Evolutionary conservation across 2,113 vertebrate genomes (phyloP), one percentile per base, ranked within the genome.

Genomic region (Silurus meridionalis): DNA sequence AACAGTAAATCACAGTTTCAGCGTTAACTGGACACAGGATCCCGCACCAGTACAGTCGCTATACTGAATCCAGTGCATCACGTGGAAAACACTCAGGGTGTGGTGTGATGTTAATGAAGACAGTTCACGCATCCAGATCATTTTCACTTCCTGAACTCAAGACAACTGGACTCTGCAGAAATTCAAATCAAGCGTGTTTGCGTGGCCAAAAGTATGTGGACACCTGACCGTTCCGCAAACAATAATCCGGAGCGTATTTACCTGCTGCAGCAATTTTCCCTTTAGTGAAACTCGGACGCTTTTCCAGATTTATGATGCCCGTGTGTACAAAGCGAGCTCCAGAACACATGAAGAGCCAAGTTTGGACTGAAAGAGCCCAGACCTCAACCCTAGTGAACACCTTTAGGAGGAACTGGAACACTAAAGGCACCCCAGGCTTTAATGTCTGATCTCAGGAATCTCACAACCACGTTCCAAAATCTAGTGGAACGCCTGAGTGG

Each of bases 1-100:
- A 77, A 77, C 71, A 84, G 23, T 8, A 53, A 84, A 61, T 63
- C 37, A 48, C 50, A 53, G 5, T 77, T 53, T 77, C 74, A n/a
- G 21, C 48, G 2, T n/a, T 72, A 50, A 50, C 46, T 77, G 50
- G 6, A 77, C 71, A 74, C 48, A 50, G 25, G 8, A 77, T 53
- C 23, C 46, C 2, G 8, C 37, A 50, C 58, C 60, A 64, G 80
- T 21, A 5, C 8, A 63, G 15, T 52, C 25, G 11, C 9, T 6
- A 11, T 13, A n/a, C 23, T 10, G 19, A 8, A 21, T 50, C 1
- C 48, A 11, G 1, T 6, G 72, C 8, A 17, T 72, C 37, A 21
- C 37, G 21, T 50, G 37, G 37, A 9, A 75, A n/a, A 52, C 3
- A 53, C 21, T 75, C 17, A 48, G 37, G 7, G 10, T 52, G 72